A percentile compares a stretch with the other conserved stretches of the same genome.
phyloP scores from a whole-genome alignment of 2,888 invertebrate genomes.

The Schizotus pectinicornis region DNA sequence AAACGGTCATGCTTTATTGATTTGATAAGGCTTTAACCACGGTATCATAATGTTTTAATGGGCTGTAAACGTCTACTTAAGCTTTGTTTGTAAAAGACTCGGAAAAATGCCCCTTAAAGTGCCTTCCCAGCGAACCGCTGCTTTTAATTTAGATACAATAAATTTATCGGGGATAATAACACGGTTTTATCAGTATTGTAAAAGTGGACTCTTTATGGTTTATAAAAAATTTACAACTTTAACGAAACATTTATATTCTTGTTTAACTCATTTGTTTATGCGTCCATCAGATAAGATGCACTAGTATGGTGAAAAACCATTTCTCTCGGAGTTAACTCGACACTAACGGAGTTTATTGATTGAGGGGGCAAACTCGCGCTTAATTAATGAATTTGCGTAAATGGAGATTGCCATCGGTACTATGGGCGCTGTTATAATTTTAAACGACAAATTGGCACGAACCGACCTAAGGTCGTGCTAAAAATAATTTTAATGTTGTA shows the following conservation, averaged over 20 bases:
- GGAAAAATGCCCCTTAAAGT: slow-evolving; percentile 21
- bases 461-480: too few relatives aligned
- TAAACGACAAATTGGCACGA: too few relatives aligned
- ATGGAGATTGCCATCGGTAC: too few relatives aligned
- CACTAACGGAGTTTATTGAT: too few relatives aligned
- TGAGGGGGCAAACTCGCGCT: too few relatives aligned
- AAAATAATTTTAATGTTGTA: too few relatives aligned
- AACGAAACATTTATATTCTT: slow-evolving; percentile 28
- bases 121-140: slow-evolving; percentile 9
- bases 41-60: slow-evolving; percentile 45
- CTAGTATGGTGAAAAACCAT: too few relatives aligned
- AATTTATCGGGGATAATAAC: slow-evolving; percentile 22
- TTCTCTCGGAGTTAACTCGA: too few relatives aligned
- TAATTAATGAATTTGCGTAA: too few relatives aligned
- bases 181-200: slow-evolving; percentile 23
- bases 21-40: slow-evolving; percentile 45
- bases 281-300: too few relatives aligned
- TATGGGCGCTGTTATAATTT: too few relatives aligned
- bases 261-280: slow-evolving; percentile 19
- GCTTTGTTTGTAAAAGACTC: slow-evolving; percentile 40
- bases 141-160: slow-evolving; percentile 27
- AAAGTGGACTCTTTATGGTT: slow-evolving; percentile 22
- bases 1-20: slow-evolving; percentile 49
- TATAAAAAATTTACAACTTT: slow-evolving; percentile 27
- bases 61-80: slow-evolving; percentile 42